A percentile compares a stretch with the other conserved stretches of the same genome.
Evolutionary conservation across 2,888 invertebrate genomes (phyloP).

Genomic region (Amblyjoppa fuscipennis): DNA sequence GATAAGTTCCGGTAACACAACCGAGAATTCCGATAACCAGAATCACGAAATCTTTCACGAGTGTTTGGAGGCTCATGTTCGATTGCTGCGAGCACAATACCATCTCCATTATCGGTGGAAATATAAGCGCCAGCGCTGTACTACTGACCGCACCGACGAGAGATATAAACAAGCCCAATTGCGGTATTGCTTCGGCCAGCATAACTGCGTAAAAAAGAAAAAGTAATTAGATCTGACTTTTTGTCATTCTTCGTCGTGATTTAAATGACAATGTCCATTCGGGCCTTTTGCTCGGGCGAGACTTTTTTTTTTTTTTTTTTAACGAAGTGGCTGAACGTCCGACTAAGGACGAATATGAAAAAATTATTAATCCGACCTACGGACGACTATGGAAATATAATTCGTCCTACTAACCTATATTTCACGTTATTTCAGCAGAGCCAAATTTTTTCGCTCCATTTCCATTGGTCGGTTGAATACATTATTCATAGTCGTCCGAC

Average conservation of each 20-base stretch:
- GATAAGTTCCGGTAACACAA: conserved; percentile 91
- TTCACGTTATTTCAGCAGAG: too few relatives aligned
- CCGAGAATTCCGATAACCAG: conserved; percentile 90
- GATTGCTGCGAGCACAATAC: conserved; percentile 89
- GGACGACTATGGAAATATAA: too few relatives aligned
- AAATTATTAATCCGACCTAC: too few relatives aligned
- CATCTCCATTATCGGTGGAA: conserved; percentile 95
- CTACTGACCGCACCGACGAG: conserved; percentile 96
- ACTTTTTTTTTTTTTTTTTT: neutral
- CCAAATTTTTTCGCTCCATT: too few relatives aligned
- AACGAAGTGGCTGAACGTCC: neutral
- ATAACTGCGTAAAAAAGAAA: conserved; percentile 88
- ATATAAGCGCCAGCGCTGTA: conserved; percentile 93
- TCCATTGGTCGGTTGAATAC: too few relatives aligned
- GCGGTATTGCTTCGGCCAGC: conserved; percentile 94
- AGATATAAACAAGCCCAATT: conserved; percentile 95
- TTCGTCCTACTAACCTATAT: too few relatives aligned
- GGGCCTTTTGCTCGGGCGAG: neutral
- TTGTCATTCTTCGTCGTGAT: neutral
- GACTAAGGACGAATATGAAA: too few relatives aligned
- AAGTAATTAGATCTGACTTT: neutral
- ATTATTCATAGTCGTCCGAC: too few relatives aligned
- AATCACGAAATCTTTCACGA: conserved; percentile 88
- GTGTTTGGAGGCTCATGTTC: conserved; percentile 84
- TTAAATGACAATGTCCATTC: neutral